Conservation (phyloP, 2,888 invertebrate species). For the Athetis lepigone region DNA sequence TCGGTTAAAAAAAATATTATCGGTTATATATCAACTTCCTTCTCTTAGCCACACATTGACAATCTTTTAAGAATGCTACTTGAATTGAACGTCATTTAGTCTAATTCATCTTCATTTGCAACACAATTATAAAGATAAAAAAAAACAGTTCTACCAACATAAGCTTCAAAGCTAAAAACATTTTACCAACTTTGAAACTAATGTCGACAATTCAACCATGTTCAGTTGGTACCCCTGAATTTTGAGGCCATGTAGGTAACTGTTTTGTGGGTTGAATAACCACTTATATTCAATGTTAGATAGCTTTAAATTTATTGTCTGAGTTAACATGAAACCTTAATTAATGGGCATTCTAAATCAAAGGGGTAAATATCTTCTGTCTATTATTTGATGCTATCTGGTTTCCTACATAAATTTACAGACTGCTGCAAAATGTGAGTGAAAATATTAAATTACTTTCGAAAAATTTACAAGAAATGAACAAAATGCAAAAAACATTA, state of each 20-base stretch:
- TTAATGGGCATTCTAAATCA: conserved; percentile 56
- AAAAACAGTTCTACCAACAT: neutral
- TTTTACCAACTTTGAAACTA: conserved; percentile 31
- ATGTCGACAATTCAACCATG: conserved; percentile 32
- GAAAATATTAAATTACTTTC: neutral
- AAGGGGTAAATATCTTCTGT: conserved; percentile 48
- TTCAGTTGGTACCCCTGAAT: conserved; percentile 43
- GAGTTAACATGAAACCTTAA: conserved; percentile 58
- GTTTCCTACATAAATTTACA: conserved; percentile 10
- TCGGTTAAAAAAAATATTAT: no score
- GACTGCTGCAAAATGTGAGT: neutral
- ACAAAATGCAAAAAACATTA: neutral
- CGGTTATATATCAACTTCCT: no score
- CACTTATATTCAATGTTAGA: conserved; percentile 57
- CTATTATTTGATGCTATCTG: conserved; percentile 44
- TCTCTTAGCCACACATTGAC: no score
- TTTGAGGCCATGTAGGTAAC: conserved; percentile 33
- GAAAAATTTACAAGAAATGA: no score
- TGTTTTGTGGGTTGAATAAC: conserved; percentile 51
- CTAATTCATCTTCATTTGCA: no score
- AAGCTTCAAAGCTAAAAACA: conserved; percentile 15
- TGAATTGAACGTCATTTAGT: no score
- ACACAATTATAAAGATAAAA: neutral
- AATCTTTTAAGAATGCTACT: no score
- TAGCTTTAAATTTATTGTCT: conserved; percentile 59